phyloP scores from a whole-genome alignment of 2,888 invertebrate genomes.

The Hyalella azteca region DNA sequence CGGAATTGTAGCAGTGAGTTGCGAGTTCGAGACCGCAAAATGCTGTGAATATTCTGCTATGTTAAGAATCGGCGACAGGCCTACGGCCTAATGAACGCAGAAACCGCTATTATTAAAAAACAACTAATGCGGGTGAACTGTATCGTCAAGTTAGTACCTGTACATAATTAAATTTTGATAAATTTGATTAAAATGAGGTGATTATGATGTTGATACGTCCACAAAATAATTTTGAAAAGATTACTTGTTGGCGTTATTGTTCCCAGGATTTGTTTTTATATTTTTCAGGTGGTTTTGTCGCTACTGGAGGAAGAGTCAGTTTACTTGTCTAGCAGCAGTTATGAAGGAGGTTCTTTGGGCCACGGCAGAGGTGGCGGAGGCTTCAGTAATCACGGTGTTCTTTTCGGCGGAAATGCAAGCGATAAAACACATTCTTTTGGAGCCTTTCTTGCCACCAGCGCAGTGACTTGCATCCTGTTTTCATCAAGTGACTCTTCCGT shows the following conservation, averaged over 20 bases:
- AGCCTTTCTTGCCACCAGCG: not conserved
- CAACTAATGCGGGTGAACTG: too few species aligned
- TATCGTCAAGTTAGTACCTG: too few species aligned
- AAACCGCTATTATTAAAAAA: too few species aligned
- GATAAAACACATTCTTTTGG: not conserved
- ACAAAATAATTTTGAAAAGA: too few species aligned
- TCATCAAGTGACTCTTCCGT: constrained; percentile 13
- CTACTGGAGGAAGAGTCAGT: constrained; percentile 64
- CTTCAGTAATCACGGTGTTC: constrained; percentile 41
- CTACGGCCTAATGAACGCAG: too few species aligned
- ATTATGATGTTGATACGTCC: too few species aligned
- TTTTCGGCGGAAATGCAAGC: not conserved
- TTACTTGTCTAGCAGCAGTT: constrained; percentile 54
- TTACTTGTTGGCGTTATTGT: not conserved
- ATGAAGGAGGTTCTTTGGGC: not conserved
- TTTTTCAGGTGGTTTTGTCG: constrained; percentile 64
- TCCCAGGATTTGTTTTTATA: not conserved
- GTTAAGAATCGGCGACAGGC: too few species aligned
- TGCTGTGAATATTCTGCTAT: too few species aligned
- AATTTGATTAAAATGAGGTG: too few species aligned
- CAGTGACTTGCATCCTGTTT: not conserved
- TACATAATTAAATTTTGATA: too few species aligned
- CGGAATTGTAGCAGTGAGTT: too few species aligned
- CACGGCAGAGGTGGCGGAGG: constrained; percentile 44
- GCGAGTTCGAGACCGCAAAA: too few species aligned